These are phyloP conservation scores for Sakesphorus luctuosus DNA, from an alignment of 2,113 vertebrate genomes.

Conservation along the genomic window DNA sequence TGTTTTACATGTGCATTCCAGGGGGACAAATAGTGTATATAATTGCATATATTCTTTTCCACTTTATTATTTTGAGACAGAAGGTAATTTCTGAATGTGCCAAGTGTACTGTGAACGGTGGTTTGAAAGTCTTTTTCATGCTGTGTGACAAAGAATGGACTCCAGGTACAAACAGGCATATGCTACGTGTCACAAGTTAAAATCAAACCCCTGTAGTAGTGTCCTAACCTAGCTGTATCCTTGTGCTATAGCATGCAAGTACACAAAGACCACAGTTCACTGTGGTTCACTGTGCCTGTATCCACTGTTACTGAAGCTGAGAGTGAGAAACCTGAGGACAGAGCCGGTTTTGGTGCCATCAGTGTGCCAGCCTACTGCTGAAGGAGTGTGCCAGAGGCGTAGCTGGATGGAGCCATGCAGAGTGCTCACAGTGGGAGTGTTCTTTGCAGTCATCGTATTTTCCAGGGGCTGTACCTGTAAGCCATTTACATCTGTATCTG, in stretches of 20 bases:
- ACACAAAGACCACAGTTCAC: neutral
- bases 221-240: neutral
- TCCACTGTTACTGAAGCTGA: neutral
- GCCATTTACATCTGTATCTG: constrained; percentile 9
- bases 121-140: neutral
- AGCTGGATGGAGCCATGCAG: neutral
- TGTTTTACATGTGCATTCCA: neutral
- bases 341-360: neutral
- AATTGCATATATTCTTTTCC: neutral
- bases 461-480: constrained; percentile 30
- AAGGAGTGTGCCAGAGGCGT: neutral
- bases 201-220: neutral
- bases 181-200: neutral
- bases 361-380: neutral
- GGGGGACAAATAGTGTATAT: neutral
- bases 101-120: neutral
- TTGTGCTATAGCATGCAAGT: neutral
- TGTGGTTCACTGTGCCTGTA: neutral
- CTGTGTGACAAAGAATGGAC: neutral
- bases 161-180: neutral
- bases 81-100: neutral
- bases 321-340: neutral
- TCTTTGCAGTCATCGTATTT: neutral
- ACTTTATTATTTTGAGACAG: neutral
- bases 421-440: neutral